Evolutionary conservation across 2,113 vertebrate species (phyloP), one percentile per base, ranked within the genome.

Genomic region (Urocynchramus pylzowi): DNA sequence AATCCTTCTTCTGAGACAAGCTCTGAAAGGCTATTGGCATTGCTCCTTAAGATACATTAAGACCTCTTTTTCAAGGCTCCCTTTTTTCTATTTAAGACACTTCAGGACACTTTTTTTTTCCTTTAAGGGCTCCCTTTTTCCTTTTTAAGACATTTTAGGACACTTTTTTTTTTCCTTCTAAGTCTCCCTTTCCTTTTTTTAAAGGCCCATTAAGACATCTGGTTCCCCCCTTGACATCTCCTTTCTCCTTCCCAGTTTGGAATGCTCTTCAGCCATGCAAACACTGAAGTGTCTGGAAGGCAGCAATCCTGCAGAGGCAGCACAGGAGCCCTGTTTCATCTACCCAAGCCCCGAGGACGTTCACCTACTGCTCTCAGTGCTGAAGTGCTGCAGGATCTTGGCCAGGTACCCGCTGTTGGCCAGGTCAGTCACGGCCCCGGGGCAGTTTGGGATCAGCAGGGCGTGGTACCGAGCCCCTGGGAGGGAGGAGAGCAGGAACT

Each of bases 401-500:
- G 99, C 99, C 97, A 99, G 97, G 79, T 99, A 99, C 7, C 99
- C 99, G 0, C 99, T 99, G 97, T 98, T 99, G 68, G 99, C 99
- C 87, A 99, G 98, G 97, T 99, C 99, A 8, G 97, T 98, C 95
- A 98, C 77, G 6, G 99, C 99, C 37, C 99, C 99, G 0, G 99
- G 99, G 37, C 99, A 99, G 98, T 99, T 98, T 18, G 99, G 99
- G 73, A 99, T 99, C 93, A 99, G 97, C 85, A 99, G 91, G 0
- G 99, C 99, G 0, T 99, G 99, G 97, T 99, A 99, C 18, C 99
- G 97, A 50, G 99, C 98, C 23, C 99, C 99, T 99, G 78, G 13
- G 20, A 5, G 44, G 45, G 42, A 92, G 53, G 24, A 16, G 73
- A 69, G 39, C 23, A 71, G 8, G 35, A 60, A 53, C 3, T 28